Conservation (phyloP, 2,797 vertebrate species). For the Loris lydekkerianus region DNA sequence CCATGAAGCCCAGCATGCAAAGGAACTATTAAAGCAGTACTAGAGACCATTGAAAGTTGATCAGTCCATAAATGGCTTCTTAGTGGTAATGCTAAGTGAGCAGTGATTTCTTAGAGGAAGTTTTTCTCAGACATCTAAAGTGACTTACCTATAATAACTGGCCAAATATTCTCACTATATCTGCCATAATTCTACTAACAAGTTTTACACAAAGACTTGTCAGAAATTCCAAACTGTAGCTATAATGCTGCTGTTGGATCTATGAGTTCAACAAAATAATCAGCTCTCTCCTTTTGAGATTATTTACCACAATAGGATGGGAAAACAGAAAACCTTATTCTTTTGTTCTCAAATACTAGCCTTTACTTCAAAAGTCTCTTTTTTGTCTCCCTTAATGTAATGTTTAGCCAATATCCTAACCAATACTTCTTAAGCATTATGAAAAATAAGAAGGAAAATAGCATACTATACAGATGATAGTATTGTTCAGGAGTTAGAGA, state of each 20-base stretch:
- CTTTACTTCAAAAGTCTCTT: constrained; percentile 22
- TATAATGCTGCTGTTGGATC: not conserved
- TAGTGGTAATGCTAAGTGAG: not conserved
- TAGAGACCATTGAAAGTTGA: not conserved
- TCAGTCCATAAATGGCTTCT: not conserved
- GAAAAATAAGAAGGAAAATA: constrained; percentile 27
- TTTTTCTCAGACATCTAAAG: not conserved
- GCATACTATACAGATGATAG: not conserved
- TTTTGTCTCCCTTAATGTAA: not conserved
- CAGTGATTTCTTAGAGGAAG: constrained; percentile 20
- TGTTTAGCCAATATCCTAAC: constrained; percentile 8
- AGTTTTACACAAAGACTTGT: not conserved
- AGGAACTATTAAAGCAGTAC: not conserved
- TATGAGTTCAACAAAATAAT: not conserved
- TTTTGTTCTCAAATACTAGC: constrained; percentile 2
- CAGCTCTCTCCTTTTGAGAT: constrained; percentile 32
- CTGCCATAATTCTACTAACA: not conserved
- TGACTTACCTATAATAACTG: not conserved
- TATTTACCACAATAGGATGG: not conserved
- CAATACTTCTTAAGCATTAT: not conserved
- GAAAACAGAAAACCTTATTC: not conserved
- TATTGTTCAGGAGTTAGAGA: not conserved
- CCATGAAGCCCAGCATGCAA: not conserved
- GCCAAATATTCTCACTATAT: not conserved
- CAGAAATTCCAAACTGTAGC: not conserved